phyloP scores from a whole-genome alignment of 2,797 vertebrate species.

The Spheniscus humboldti region DNA sequence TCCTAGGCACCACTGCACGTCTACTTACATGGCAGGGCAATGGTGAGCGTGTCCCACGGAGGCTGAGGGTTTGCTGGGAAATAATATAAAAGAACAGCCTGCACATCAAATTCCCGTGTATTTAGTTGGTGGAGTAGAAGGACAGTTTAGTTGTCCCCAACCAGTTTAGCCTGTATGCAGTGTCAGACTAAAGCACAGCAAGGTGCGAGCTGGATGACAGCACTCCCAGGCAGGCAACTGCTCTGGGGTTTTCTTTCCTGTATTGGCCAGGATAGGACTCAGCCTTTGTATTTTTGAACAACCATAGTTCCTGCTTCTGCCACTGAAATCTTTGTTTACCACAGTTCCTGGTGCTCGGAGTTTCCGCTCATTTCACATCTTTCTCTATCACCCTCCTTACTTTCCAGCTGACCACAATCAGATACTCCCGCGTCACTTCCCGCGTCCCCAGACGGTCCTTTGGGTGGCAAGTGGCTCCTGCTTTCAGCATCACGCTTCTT shows the following conservation, averaged over 20 bases:
- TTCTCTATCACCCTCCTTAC: not conserved
- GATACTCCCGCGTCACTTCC: rapidly evolving
- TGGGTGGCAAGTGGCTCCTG: not conserved
- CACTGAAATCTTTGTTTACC: not conserved
- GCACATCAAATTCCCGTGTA: not conserved
- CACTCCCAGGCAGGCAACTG: not conserved
- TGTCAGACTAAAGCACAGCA: not conserved
- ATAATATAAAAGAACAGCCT: not conserved
- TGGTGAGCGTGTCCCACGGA: not conserved
- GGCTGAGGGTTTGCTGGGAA: not conserved
- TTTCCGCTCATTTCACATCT: not conserved
- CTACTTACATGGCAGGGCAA: not conserved
- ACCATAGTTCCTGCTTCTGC: not conserved
- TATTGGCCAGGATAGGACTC: not conserved
- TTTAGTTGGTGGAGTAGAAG: not conserved
- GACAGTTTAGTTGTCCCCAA: not conserved
- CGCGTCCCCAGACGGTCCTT: not conserved
- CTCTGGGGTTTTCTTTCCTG: not conserved
- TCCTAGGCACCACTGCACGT: not conserved
- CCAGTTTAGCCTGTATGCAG: not conserved
- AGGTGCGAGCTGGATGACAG: not conserved
- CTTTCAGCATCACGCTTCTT: not conserved
- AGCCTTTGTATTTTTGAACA: not conserved
- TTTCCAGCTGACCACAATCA: not conserved
- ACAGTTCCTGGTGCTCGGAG: rapidly evolving